Evolutionary conservation across 1,140 invertebrate genomes (phyloP).

Genomic region (Cyrtorhinus lividipennis): DNA sequence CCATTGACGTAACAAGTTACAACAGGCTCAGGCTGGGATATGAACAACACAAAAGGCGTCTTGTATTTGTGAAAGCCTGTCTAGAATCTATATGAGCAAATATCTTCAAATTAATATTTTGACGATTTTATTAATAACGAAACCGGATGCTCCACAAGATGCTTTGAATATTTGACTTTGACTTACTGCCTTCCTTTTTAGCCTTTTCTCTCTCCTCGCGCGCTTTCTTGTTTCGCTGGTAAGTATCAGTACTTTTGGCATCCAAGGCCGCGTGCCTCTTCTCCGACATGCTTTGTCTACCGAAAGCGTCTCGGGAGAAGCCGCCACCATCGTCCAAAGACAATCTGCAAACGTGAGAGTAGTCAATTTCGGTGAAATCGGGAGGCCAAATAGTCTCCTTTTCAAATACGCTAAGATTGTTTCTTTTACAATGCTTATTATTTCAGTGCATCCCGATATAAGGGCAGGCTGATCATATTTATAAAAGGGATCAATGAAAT

Average conservation of each 20-base stretch:
- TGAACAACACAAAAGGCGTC: no score
- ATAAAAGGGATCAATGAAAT: no score
- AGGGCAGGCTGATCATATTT: background rate
- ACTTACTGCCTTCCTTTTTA: constrained; percentile 20
- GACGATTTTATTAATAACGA: no score
- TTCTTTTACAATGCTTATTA: background rate
- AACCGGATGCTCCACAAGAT: no score
- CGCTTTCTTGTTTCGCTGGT: constrained; percentile 81
- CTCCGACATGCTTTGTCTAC: constrained; percentile 92
- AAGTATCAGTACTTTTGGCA: constrained; percentile 87
- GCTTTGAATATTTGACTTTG: no score
- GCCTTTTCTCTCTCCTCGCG: constrained; percentile 41
- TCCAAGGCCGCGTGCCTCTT: constrained; percentile 87
- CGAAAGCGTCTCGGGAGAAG: constrained; percentile 78
- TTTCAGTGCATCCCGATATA: no score
- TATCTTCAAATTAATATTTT: no score
- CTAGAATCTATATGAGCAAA: no score
- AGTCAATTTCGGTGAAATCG: constrained; percentile 16
- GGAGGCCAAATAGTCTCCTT: no score
- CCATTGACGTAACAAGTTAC: no score
- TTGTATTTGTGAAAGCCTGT: no score
- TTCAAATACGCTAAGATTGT: background rate
- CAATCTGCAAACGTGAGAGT: constrained; percentile 40
- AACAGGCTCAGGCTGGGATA: no score
- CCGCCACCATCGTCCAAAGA: constrained; percentile 53